Base-by-base conservation (phyloP, 2,113 vertebrate genomes). In the Athene cunicularia region DNA sequence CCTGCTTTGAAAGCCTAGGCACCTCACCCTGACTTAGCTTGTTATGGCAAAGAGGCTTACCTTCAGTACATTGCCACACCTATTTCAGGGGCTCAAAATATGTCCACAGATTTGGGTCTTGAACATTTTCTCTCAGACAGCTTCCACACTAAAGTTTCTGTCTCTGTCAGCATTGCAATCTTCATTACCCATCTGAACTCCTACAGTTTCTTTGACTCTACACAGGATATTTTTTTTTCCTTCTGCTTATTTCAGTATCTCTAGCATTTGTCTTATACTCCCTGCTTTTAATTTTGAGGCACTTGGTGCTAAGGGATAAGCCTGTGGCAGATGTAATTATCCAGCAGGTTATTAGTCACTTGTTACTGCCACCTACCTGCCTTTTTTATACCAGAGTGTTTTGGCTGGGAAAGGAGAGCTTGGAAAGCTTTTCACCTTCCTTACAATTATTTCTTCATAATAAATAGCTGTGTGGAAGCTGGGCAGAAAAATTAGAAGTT, bases 301-400 rank as follows among this genome's bases (percentile, higher is more conserved):
- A 76, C 37, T 90, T 88, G 74, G 71, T 92, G 53, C 53, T 73
- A 73, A 82, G 58, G 88, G 90, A 95, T 86, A 96, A 96, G 85
- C 64, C 58, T 58, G 45, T 90, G 37, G 91, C 92, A 96, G 85
- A 90, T 80, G 79, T 73, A 93, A 93, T 93, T 94, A 93, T 96
- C 81, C 92, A 93, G 90, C 62, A 90, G 41, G 1, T 0, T 80
- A 80, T 96, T 94, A 94, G 79, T 94, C 96, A 92, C 87, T 96
- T 92, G 53, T 87, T 95, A 94, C 92, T 93, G 90, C 95, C 95
- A 93, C 79, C 90, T 96, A 92, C 87, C 92, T 96, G 58, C 73
- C 53, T 95, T 68, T 93, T 72, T 88, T 53, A 1, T 53, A 88
- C 71, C 60, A 58, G 50, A 68, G 73, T 92, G 58, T 90, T 96